A percentile compares a stretch with the other conserved stretches of the same genome.
Evolutionary conservation across 2,797 vertebrate genomes (phyloP).

Genomic region (Karalla daura): DNA sequence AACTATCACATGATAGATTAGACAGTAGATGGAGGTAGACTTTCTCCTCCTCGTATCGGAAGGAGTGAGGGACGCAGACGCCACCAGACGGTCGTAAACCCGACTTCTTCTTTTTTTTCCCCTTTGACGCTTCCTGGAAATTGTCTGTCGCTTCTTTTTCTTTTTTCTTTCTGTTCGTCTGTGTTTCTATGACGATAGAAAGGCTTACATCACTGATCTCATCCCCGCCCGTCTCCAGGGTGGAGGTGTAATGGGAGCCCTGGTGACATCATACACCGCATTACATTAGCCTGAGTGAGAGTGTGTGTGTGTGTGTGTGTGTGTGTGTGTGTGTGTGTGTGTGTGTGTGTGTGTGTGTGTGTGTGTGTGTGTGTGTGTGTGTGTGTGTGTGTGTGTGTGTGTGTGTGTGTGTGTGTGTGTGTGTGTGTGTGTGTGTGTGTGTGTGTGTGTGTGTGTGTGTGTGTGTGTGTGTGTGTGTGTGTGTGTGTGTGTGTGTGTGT

Average conservation of each 20-base stretch:
- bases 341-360: conserved; percentile 1
- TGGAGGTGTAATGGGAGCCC: conserved; percentile 37
- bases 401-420: too few species aligned
- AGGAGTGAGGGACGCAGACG: background rate
- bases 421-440: too few species aligned
- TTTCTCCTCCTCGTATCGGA: background rate
- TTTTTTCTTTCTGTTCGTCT: background rate
- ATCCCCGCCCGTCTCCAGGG: conserved; percentile 38
- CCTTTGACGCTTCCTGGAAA: conserved; percentile 43
- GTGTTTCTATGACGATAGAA: conserved; percentile 40
- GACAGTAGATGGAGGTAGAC: too few species aligned
- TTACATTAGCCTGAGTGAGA: too few species aligned
- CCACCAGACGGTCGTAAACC: too few species aligned
- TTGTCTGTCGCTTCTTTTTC: conserved; percentile 1
- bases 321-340: conserved; percentile 13
- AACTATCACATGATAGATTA: too few species aligned
- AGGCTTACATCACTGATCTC: conserved; percentile 57
- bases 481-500: too few species aligned
- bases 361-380: conserved; percentile 16
- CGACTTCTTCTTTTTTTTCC: too few species aligned
- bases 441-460: too few species aligned
- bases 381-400: too few species aligned
- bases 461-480: too few species aligned
- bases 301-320: conserved; percentile 24
- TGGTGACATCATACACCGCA: conserved; percentile 42